phyloP scores from a whole-genome alignment of 1,140 invertebrate species.

The Rhizoglyphus robini region DNA sequence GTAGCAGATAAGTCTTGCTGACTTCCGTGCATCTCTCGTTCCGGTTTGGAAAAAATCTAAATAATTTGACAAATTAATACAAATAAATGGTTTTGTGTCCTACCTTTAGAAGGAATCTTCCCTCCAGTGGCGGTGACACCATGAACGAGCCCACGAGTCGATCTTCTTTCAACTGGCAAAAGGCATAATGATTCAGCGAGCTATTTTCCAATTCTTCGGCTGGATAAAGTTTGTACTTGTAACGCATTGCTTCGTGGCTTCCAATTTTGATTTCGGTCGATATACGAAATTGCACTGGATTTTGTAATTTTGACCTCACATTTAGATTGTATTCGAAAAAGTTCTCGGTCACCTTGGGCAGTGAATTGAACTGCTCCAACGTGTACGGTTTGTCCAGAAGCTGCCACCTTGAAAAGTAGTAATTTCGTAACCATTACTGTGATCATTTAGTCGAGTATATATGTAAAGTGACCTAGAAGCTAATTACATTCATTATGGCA shows the following conservation, averaged over 20 bases:
- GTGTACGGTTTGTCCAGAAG: conserved; percentile 38
- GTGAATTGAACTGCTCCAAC: conserved; percentile 39
- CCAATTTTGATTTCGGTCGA: conserved; percentile 28
- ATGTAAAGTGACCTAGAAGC: no score
- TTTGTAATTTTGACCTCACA: conserved; percentile 26
- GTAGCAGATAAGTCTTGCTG: conserved; percentile 21
- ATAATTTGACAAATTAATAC: neutral
- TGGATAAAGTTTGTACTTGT: conserved; percentile 30
- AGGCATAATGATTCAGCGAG: conserved; percentile 32
- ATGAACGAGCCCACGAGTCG: conserved; percentile 30
- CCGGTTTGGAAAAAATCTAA: conserved; percentile 31
- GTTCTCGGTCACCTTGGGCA: conserved; percentile 35
- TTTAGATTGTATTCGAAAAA: conserved; percentile 33
- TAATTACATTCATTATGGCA: no score
- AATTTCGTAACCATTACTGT: neutral
- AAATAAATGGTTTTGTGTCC: neutral
- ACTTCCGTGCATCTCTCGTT: conserved; percentile 29
- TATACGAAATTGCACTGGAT: conserved; percentile 28
- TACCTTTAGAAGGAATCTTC: conserved; percentile 31
- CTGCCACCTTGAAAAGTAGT: conserved; percentile 37
- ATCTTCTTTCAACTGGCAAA: conserved; percentile 33
- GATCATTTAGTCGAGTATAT: no score
- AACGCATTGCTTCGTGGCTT: conserved; percentile 28
- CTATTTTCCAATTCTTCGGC: conserved; percentile 30
- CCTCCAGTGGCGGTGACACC: conserved; percentile 30